phyloP scores from a whole-genome alignment of 2,888 invertebrate genomes.

The Synanthedon tipuliformis region DNA sequence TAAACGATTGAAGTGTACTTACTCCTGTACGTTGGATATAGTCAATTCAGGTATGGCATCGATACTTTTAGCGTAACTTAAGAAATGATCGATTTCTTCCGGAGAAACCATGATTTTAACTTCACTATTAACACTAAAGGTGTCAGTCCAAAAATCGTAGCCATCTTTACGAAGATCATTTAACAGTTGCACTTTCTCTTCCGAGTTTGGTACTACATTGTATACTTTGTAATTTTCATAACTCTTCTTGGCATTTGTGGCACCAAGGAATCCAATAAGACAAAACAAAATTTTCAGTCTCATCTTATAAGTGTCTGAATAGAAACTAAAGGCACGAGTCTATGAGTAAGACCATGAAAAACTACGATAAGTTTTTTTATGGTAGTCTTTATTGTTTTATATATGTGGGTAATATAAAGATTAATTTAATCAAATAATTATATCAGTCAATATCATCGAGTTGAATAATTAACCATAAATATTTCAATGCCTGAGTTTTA shows the following conservation, averaged over 20 bases:
- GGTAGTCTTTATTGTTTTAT: too few relatives aligned
- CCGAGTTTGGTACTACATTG: conserved; percentile 49
- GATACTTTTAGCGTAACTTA: conserved; percentile 13
- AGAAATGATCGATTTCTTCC: conserved; percentile 18
- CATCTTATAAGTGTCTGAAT: conserved; percentile 6
- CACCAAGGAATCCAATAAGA: conserved; percentile 8
- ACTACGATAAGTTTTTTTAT: too few relatives aligned
- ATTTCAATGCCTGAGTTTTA: too few relatives aligned
- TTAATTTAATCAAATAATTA: too few relatives aligned
- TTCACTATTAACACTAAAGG: conserved; percentile 29
- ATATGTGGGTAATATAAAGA: too few relatives aligned
- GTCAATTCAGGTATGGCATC: conserved; percentile 18
- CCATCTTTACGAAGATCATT: conserved; percentile 43
- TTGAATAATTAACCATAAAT: too few relatives aligned
- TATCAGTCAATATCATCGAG: too few relatives aligned
- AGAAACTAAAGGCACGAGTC: neutral
- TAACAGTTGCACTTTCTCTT: conserved; percentile 52
- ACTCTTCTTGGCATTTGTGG: conserved; percentile 19
- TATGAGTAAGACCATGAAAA: too few relatives aligned
- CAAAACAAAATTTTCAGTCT: conserved; percentile 7
- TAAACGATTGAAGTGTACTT: conserved; percentile 11
- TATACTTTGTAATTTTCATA: conserved; percentile 72
- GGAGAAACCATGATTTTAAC: conserved; percentile 32
- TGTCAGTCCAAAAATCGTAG: conserved; percentile 37
- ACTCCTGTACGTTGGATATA: conserved; percentile 32